Base-by-base conservation (phyloP, 2,797 vertebrate genomes). In the Telmatherina bonti region DNA sequence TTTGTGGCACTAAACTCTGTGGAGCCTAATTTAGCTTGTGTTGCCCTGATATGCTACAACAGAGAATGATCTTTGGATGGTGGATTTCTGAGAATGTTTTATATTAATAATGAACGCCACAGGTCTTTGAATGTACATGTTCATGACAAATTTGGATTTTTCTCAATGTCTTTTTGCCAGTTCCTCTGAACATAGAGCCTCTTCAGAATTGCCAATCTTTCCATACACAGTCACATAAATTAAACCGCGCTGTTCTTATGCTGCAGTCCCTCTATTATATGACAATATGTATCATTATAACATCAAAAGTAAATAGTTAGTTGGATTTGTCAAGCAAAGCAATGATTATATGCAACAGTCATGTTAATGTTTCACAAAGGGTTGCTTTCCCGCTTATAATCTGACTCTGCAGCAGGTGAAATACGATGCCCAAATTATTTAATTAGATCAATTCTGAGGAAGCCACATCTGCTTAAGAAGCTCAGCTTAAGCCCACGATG, bases 371-470 rank as follows among this genome's bases (percentile, higher is more conserved):
- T 64, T 49, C 59, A 74, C 56, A 72, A 77, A 79, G 60, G 60
- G 62, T 75, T 67, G 73, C 61, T 77, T 47, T 57, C 62, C 13
- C 75, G 29, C 72, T 61, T 61, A 81, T 81, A 83, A 76, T 75
- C 64, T 62, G 51, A 52, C 75, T 68, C 78, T 88, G 80, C 76
- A 80, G 79, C 69, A 70, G 62, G 54, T 91, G 85, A 88, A 92
- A 89, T 77, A 49, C 74, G 77, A 89, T 78, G 64, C 81, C 80
- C 73, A 52, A 76, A 71, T 83, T 62, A 90, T 90, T 88, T 86
- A 82, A 86, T 90, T 88, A 86, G 79, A 76, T 74, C 59, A 64
- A 53, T 79, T 79, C 76, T 75, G 75, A 81, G 75, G 41, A 66
- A 81, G 71, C 62, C 62, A 79, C 74, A 88, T 90, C 79, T 76